Evolutionary conservation across 2,113 vertebrate species (phyloP).

Genomic region (Psittacus erithacus): DNA sequence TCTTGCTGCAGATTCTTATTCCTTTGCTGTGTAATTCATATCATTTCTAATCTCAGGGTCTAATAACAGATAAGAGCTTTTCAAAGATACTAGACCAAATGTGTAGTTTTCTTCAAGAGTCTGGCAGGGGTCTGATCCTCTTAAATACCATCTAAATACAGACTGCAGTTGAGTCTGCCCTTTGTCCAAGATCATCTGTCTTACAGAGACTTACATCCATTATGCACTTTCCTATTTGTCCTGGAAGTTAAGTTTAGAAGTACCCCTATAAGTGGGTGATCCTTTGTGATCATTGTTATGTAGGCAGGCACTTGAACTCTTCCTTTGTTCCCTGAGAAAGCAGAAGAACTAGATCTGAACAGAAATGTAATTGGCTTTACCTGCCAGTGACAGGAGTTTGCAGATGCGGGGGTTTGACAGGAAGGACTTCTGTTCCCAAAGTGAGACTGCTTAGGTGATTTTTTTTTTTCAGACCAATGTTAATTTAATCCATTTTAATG

Average conservation of each 20-base stretch:
- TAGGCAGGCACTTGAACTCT: background rate
- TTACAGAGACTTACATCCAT: background rate
- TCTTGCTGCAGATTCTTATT: slow-evolving; percentile 28
- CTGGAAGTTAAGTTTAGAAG: background rate
- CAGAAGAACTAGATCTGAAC: background rate
- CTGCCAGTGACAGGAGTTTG: background rate
- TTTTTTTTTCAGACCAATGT: background rate
- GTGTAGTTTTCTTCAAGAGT: background rate
- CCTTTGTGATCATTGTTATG: background rate
- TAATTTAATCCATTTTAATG: background rate
- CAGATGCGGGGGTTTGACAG: background rate
- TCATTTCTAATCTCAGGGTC: slow-evolving; percentile 10
- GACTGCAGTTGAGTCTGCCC: background rate
- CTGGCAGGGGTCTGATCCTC: background rate
- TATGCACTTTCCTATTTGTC: background rate
- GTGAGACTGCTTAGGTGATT: background rate
- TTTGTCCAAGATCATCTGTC: background rate
- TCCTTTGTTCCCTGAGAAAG: background rate
- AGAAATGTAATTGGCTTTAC: background rate
- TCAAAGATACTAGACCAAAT: background rate
- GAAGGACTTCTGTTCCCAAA: background rate
- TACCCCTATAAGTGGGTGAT: background rate
- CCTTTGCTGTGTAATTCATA: slow-evolving; percentile 4
- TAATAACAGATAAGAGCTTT: slow-evolving; percentile 4
- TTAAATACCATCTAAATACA: background rate